These are phyloP conservation scores for Catharus minimus DNA, from an alignment of 2,113 vertebrate species.

Conservation along the genomic window DNA sequence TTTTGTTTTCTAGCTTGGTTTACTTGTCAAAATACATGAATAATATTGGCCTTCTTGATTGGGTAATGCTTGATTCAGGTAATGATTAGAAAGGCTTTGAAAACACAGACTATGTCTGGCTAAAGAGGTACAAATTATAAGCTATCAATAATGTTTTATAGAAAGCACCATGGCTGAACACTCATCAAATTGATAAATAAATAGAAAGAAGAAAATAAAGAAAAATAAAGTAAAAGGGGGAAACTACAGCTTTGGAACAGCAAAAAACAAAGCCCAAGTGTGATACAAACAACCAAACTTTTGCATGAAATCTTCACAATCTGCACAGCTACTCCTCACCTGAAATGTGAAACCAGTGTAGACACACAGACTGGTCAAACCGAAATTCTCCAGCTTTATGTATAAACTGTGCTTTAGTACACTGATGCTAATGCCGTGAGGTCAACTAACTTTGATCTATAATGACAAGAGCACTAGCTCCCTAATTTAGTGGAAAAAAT, in stretches of 20 bases:
- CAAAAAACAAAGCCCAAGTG: neutral
- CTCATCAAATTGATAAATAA: neutral
- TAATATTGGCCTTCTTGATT: neutral
- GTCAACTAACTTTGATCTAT: neutral
- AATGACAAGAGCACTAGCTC: neutral
- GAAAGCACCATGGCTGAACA: neutral
- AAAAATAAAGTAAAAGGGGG: neutral
- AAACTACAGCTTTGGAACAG: neutral
- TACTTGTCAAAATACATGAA: neutral
- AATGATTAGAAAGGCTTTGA: neutral
- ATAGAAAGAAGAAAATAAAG: neutral
- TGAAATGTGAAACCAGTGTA: neutral
- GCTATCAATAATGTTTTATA: neutral
- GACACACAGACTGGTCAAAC: neutral
- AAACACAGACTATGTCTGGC: neutral
- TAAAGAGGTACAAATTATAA: neutral
- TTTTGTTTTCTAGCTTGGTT: neutral
- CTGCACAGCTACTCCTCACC: neutral
- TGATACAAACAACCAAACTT: neutral
- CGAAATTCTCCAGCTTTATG: neutral
- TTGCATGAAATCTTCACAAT: neutral
- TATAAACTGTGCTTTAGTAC: neutral
- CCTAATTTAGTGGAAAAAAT: conserved; percentile 26
- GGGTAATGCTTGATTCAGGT: neutral
- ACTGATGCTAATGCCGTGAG: neutral